Evolutionary conservation across 2,888 invertebrate species (phyloP).

Genomic region (Agrilus cyanescens): DNA sequence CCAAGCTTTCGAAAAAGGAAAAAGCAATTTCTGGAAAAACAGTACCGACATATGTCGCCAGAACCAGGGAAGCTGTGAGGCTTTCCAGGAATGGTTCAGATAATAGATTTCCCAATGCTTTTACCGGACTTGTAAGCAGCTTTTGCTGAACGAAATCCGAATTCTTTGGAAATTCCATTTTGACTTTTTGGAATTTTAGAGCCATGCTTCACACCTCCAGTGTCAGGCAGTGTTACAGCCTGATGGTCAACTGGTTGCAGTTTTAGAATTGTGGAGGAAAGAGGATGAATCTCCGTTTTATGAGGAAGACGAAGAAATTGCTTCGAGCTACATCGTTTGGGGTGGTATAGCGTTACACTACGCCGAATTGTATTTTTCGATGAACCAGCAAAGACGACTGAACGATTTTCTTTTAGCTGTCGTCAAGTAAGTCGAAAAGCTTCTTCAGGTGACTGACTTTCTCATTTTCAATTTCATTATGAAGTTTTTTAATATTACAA

Average conservation of each 20-base stretch:
- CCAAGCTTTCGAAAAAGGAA: too few species aligned
- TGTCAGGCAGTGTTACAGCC: conserved; percentile 53
- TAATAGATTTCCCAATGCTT: conserved; percentile 40
- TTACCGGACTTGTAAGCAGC: conserved; percentile 28
- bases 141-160: not conserved
- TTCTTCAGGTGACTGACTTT: too few species aligned
- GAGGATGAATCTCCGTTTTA: conserved; percentile 41
- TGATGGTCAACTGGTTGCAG: conserved; percentile 50
- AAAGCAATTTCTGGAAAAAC: conserved; percentile 19
- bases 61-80: conserved; percentile 37
- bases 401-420: conserved; percentile 69
- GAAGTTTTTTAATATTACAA: not conserved
- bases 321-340: conserved; percentile 53
- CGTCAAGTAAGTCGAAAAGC: conserved; percentile 52
- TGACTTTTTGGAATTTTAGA: conserved; percentile 21
- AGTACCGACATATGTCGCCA: conserved; percentile 33
- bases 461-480: too few species aligned
- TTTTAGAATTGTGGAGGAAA: conserved; percentile 56
- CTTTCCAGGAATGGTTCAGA: conserved; percentile 36
- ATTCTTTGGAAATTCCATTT: not conserved
- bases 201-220: conserved; percentile 36
- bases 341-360: conserved; percentile 59
- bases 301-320: conserved; percentile 57
- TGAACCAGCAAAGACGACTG: conserved; percentile 58
- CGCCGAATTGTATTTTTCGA: conserved; percentile 54